These are phyloP conservation scores for Dexiosoma caninum DNA, from an alignment of 2,888 invertebrate species.

Conservation along the genomic window DNA sequence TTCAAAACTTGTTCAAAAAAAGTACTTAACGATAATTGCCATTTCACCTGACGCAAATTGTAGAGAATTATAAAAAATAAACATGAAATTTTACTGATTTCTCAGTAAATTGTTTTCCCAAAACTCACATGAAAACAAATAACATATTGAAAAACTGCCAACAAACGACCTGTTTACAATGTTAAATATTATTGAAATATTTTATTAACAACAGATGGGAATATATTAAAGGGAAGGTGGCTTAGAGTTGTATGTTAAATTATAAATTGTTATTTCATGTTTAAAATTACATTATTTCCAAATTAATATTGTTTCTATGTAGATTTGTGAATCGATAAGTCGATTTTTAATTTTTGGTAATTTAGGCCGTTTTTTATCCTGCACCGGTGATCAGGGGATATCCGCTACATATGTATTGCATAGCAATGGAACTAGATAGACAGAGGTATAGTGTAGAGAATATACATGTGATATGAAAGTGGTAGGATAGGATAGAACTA, in stretches of 20 bases:
- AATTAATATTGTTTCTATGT: no score
- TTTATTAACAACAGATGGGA: background rate
- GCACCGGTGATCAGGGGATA: no score
- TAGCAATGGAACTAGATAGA: no score
- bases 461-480: no score
- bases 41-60: constrained; percentile 61
- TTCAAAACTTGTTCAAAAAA: constrained; percentile 10
- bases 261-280: background rate
- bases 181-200: constrained; percentile 18
- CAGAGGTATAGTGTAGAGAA: no score
- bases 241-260: background rate
- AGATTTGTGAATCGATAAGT: no score
- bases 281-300: background rate
- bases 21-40: constrained; percentile 41
- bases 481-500: no score
- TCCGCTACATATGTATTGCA: no score
- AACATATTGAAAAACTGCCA: background rate
- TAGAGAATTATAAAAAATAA: constrained; percentile 56
- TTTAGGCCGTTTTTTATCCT: no score
- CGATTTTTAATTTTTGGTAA: no score
- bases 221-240: background rate
- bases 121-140: background rate
- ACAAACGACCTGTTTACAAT: constrained; percentile 25
- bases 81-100: constrained; percentile 12
- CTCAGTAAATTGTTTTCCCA: background rate